phyloP scores from a whole-genome alignment of 2,888 invertebrate species.

The Linhomoeus sp. region DNA sequence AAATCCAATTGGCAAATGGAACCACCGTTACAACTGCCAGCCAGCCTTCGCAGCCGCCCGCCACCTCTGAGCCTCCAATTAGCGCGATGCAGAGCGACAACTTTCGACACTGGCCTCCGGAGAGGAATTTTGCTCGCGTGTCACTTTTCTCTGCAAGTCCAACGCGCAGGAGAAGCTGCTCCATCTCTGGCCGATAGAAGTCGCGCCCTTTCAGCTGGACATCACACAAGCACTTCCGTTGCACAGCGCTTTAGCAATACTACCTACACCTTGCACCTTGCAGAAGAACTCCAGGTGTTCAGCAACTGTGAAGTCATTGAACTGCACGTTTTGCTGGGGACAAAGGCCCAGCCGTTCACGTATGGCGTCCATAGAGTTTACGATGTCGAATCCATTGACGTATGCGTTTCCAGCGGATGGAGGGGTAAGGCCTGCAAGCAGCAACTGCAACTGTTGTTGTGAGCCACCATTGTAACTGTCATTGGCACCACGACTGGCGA shows the following conservation, averaged over 20 bases:
- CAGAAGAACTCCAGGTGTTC: constrained; percentile 63
- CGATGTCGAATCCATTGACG: constrained; percentile 39
- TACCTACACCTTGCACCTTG: no score
- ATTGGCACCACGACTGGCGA: no score
- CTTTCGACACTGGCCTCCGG: constrained; percentile 56
- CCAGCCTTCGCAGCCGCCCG: no score
- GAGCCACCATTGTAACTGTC: no score
- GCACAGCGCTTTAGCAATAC: no score
- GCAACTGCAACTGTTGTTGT: no score
- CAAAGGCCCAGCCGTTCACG: constrained; percentile 52
- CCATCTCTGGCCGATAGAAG: no score
- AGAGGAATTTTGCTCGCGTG: constrained; percentile 40
- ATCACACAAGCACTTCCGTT: no score
- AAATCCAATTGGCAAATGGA: no score
- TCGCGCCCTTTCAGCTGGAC: no score
- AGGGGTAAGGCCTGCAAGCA: neutral
- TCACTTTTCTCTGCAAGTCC: constrained; percentile 45
- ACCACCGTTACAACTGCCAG: no score
- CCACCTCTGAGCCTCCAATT: constrained; percentile 45
- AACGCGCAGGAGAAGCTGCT: no score
- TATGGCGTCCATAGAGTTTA: constrained; percentile 26
- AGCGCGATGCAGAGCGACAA: constrained; percentile 51
- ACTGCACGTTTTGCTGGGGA: constrained; percentile 63
- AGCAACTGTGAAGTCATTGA: constrained; percentile 54
- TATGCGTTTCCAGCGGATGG: neutral